These are phyloP conservation scores for Platygyra sinensis DNA, from an alignment of 64 coral and sea anemone genomes.

Conservation along the genomic window DNA sequence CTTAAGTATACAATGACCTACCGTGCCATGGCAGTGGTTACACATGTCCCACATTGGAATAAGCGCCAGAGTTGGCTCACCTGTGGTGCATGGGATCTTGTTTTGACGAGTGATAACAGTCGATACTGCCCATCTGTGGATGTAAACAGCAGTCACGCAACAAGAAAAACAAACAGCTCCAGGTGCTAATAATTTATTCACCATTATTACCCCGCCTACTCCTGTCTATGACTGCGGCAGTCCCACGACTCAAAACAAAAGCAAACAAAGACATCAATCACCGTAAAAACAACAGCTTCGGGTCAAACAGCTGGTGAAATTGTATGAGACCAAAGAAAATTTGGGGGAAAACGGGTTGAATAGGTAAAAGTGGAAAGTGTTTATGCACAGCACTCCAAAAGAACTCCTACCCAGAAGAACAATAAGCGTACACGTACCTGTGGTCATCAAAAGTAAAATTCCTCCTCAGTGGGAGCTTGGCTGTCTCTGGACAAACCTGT, in stretches of 20 bases:
- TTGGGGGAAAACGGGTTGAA: no score
- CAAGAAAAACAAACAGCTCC: no score
- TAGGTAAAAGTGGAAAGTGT: no score
- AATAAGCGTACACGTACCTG: constrained; percentile 14
- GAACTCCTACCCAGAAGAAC: neutral
- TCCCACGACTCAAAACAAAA: no score
- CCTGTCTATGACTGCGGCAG: no score
- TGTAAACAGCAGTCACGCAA: neutral
- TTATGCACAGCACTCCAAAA: neutral
- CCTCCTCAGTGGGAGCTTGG: constrained; percentile 63
- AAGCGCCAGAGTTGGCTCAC: constrained; percentile 70
- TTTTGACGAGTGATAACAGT: constrained; percentile 97
- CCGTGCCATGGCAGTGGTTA: constrained; percentile 88
- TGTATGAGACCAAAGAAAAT: no score
- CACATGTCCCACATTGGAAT: constrained; percentile 98
- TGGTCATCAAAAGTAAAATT: constrained; percentile 74
- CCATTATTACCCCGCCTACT: no score
- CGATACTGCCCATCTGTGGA: constrained; percentile 85
- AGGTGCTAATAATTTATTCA: no score
- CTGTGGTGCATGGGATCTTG: constrained; percentile 74
- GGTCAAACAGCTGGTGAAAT: no score
- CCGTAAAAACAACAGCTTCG: no score
- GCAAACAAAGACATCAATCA: no score
- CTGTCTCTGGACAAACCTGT: constrained; percentile 64
- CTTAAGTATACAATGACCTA: neutral